phyloP scores from a whole-genome alignment of 2,888 invertebrate species.

The Apodemia duryi region DNA sequence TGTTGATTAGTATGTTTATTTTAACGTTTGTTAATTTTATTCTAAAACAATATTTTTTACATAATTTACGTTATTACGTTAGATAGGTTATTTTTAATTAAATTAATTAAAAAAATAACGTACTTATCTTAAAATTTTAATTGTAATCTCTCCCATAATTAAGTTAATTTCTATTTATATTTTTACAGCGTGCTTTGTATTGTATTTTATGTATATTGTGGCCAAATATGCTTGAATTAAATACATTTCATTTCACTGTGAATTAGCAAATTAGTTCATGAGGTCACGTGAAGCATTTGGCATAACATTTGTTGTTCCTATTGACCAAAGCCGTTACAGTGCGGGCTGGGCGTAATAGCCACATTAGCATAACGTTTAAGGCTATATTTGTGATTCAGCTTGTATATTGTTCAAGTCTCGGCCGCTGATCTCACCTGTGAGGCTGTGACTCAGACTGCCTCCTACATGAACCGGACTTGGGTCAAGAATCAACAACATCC shows the following conservation, averaged over 20 bases:
- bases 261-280: not conserved
- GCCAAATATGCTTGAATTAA: constrained; percentile 25
- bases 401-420: constrained; percentile 26
- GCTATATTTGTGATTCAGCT: constrained; percentile 19
- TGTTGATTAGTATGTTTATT: too few relatives aligned
- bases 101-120: too few relatives aligned
- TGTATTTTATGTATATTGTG: not conserved
- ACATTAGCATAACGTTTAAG: constrained; percentile 16
- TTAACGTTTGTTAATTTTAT: too few relatives aligned
- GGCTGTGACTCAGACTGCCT: constrained; percentile 26
- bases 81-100: too few relatives aligned
- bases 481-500: not conserved
- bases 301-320: not conserved
- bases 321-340: not conserved
- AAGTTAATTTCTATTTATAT: too few relatives aligned
- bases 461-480: constrained; percentile 29
- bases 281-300: not conserved
- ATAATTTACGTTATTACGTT: too few relatives aligned
- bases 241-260: constrained; percentile 18
- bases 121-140: too few relatives aligned
- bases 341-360: not conserved
- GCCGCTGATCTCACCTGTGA: constrained; percentile 27
- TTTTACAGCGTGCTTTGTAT: too few relatives aligned
- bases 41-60: too few relatives aligned
- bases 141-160: too few relatives aligned